These are phyloP conservation scores for Cottus gobio DNA, from an alignment of 2,113 vertebrate species.

Conservation along the genomic window DNA sequence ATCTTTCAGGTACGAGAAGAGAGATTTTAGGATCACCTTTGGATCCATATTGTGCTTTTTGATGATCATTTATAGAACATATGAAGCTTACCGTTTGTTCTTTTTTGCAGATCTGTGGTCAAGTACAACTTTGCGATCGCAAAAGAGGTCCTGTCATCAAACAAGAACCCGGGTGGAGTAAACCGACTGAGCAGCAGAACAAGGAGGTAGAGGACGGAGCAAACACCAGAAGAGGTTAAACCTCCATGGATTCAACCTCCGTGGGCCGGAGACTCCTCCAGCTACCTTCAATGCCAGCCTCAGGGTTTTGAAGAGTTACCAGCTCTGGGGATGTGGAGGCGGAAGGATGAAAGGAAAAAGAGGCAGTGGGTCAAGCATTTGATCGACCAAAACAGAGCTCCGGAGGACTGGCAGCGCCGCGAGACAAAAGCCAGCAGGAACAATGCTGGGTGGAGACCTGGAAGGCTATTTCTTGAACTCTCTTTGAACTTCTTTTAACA, in stretches of 20 bases:
- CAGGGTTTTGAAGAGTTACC: not conserved
- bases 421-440: not conserved
- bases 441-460: not conserved
- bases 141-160: conserved; percentile 7
- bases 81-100: conserved; percentile 17
- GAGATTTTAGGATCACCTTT: not conserved
- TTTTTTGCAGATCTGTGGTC: conserved; percentile 61
- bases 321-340: not conserved
- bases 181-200: conserved; percentile 38
- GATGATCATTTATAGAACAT: not conserved
- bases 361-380: not conserved
- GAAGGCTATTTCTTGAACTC: conserved; percentile 7
- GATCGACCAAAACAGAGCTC: not conserved
- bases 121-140: conserved; percentile 55
- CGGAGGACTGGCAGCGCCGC: not conserved
- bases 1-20: conserved; percentile 73
- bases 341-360: not conserved
- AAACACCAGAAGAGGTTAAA: not conserved
- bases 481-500: conserved; percentile 11
- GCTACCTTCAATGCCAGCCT: not conserved
- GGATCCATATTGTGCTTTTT: not conserved
- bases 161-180: conserved; percentile 19
- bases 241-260: not conserved
- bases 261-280: not conserved
- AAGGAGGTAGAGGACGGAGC: conserved; percentile 32